phyloP scores from a whole-genome alignment of 2,888 invertebrate species.

The Mythimna lalbum region DNA sequence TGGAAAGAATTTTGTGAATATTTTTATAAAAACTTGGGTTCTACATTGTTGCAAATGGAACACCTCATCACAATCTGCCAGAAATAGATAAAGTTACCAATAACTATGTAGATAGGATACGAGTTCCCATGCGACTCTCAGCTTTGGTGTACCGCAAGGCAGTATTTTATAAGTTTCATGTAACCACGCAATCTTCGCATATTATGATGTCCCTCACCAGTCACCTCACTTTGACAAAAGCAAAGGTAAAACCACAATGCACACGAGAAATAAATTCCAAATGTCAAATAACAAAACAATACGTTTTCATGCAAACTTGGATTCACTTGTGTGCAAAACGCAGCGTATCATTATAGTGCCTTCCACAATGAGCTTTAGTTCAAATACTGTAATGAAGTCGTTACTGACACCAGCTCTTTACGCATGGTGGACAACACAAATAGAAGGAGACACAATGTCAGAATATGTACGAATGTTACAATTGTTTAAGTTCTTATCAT shows the following conservation, averaged over 20 bases:
- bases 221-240: background rate
- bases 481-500: background rate
- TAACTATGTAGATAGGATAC: background rate
- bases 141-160: background rate
- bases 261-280: background rate
- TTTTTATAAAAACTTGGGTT: too few species aligned
- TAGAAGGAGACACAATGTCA: background rate
- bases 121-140: background rate
- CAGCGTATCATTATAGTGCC: constrained; percentile 18
- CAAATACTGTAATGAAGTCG: constrained; percentile 38
- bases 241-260: background rate
- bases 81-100: too few species aligned
- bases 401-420: constrained; percentile 19
- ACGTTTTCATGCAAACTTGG: constrained; percentile 30
- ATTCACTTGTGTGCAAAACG: constrained; percentile 17
- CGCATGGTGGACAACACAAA: background rate
- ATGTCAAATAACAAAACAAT: constrained; percentile 14
- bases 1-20: too few species aligned
- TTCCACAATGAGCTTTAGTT: constrained; percentile 19
- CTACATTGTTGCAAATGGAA: too few species aligned
- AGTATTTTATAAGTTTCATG: too few species aligned
- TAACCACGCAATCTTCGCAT: too few species aligned
- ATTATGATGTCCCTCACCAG: background rate
- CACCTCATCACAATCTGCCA: too few species aligned
- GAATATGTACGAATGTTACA: background rate